Evolutionary conservation across 2,113 vertebrate genomes (phyloP).

Genomic region (Phalacrocorax carbo): DNA sequence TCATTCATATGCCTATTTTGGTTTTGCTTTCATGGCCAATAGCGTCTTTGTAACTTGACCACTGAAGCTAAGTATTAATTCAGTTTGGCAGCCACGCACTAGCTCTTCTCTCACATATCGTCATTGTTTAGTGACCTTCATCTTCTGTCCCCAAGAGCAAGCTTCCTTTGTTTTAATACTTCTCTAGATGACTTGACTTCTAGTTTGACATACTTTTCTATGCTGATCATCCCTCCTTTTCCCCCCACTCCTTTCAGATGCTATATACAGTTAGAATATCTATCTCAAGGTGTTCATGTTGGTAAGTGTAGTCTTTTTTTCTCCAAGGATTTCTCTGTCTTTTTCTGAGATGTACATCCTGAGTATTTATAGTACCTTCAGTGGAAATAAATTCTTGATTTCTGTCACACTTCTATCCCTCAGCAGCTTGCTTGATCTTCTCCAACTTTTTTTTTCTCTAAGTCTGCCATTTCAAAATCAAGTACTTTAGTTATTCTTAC

Average conservation of each 20-base stretch:
- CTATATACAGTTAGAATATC: not conserved
- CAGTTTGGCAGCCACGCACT: not conserved
- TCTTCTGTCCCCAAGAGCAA: not conserved
- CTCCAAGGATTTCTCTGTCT: not conserved
- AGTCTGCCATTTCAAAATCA: not conserved
- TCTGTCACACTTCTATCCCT: not conserved
- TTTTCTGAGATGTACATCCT: not conserved
- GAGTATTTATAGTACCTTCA: not conserved
- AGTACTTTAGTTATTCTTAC: not conserved
- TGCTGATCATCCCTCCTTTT: not conserved
- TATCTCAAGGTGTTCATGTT: not conserved
- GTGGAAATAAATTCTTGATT: not conserved
- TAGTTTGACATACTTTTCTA: not conserved
- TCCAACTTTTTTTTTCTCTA: not conserved
- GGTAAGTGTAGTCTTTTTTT: not conserved
- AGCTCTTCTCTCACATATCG: not conserved
- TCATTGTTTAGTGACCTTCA: not conserved
- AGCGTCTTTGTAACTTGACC: not conserved
- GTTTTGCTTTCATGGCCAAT: not conserved
- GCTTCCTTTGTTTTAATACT: not conserved
- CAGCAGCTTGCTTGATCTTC: not conserved
- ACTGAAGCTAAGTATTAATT: not conserved
- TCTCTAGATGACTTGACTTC: not conserved
- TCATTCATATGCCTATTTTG: not conserved
- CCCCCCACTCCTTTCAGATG: not conserved